Evolutionary conservation across 2,888 invertebrate species (phyloP), one percentile per base, ranked within the genome.

Genomic region (Stegana nigrithorax): DNA sequence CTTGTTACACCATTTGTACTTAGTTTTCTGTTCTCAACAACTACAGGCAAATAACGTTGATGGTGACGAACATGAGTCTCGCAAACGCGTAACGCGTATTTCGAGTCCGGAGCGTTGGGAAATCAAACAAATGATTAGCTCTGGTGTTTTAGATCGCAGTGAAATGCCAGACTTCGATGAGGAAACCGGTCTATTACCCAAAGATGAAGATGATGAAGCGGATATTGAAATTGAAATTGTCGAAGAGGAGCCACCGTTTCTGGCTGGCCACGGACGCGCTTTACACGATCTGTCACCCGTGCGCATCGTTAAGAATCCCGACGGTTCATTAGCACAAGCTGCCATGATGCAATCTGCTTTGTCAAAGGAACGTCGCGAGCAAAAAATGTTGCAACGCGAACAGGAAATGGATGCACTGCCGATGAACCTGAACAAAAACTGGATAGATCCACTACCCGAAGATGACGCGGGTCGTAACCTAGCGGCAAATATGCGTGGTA

Each of bases 281-380:
- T 85, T 95, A 0, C 94, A 96, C 70, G 97, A 98, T 83, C 88
- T 98, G 2, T 96, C 96, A 62, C 98, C 98, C 0, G 97, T 97
- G 2, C 87, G 93, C 69, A 98, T 98, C 69, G 96, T 98, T 0
- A 98, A 98, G 87, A 99, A 99, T 88, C 99, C 99, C 0, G 99
- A 99, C 84, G 99, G 99, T 0, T 98, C 98, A 0, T 86, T 99
- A 21, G 98, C 98, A 0, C 99, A 99, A 85, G 97, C 99, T 0
- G 99, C 99, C 0, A 97, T 99, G 96, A 99, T 97, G 97, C 99
- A 99, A 85, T 95, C 95, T 10, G 99, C 99, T 0, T 84, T 99
- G 45, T 95, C 98, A 0, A 99, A 99, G 81, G 99, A 99, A 83
- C 88, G 99, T 58, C 87, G 98, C 47, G 99, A 99, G 83, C 91